Evolutionary conservation across 1,140 invertebrate genomes (phyloP), one percentile per base, ranked within the genome.

Genomic region (Lasioglossum baleicum): DNA sequence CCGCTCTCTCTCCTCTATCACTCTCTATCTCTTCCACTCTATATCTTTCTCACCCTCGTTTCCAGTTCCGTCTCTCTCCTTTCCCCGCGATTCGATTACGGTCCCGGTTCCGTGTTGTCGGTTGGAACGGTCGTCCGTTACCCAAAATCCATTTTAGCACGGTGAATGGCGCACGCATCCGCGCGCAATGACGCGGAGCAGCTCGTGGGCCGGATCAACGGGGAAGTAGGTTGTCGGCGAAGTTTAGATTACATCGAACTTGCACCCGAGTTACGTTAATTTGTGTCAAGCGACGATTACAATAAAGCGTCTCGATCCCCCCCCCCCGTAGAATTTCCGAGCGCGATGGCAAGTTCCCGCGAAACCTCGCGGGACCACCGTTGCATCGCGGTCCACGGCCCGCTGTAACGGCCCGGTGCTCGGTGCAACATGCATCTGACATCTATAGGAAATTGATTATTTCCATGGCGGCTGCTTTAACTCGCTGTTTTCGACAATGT

Each of bases 191-290:
- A 67, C 51, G 68, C 75, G 58, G n/a, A 31, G n/a, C 44, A 40
- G 42, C 69, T 61, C 56, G 22, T 44, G 31, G 42, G n/a, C 20
- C 31, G 75, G 58, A 72, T 78, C 64, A 78, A 78, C 68, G 42
- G 42, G 15, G 42, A 72, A 78, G 67, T 71, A 53, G 72, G 63
- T 75, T 75, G 72, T 67, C 72, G 72, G 44, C 71, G 35, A 80
- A 80, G 40, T 80, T 80, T 73, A 66, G 78, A 75, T 80, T 80
- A 75, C 78, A 44, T 67, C 72, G 51, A 75, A 74, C 44, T 67
- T 61, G 78, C 64, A 53, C 71, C 8, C 53, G 63, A 75, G 63
- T 66, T 80, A 61, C 60, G 44, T 73, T 79, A 73, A 73, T 72
- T 77, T 40, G 70, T 31, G 40, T 44, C 40, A 35, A 48, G 31